Base-by-base conservation (phyloP, 2,113 vertebrate species). In the Notiomystis cincta region DNA sequence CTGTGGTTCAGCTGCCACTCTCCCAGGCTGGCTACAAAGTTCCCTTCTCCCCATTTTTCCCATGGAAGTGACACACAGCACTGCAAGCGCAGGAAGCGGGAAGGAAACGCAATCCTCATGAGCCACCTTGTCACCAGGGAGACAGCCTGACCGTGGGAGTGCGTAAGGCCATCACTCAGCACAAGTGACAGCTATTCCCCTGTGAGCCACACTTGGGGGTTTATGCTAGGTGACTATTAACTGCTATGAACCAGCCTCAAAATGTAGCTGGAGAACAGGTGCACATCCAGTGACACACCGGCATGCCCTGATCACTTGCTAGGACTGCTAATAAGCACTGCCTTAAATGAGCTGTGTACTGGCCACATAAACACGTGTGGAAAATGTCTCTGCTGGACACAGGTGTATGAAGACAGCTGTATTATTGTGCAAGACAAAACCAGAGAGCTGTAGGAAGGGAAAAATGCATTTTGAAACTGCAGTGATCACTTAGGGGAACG, bases 21-120 rank as follows among this genome's bases (percentile, higher is more conserved):
- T 91, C 19, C 13, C 44, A 71, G 27, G 9, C 38, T 56, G 31
- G 9, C 24, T 71, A 47, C 56, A 82, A 73, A 70, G 38, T 25
- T 78, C 23, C 22, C 33, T 40, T 71, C 24, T 79, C 44, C 38
- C 30, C 11, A 5, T 37, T 78, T 73, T 62, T 81, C 31, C 31
- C 60, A 35, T 1, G 3, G 67, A 71, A 60, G 33, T 0, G 0
- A 70, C 13, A 73, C 0, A 30, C 33, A 92, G 45, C 23, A 45
- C 5, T 64, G 8, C 20, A 60, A 65, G 25, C 0, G 0, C n/a
- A 86, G 58, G 51, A 50, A 58, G 22, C 44, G 58, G 2, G 18
- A 77, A 91, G 47, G 23, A 4, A 77, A 37, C 1, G 2, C 35
- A 82, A 37, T 48, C 27, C 60, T 71, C 1, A 1, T 24, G 38